These are phyloP conservation scores for Calephelis perditalis DNA, from an alignment of 2,888 invertebrate species.

Conservation along the genomic window DNA sequence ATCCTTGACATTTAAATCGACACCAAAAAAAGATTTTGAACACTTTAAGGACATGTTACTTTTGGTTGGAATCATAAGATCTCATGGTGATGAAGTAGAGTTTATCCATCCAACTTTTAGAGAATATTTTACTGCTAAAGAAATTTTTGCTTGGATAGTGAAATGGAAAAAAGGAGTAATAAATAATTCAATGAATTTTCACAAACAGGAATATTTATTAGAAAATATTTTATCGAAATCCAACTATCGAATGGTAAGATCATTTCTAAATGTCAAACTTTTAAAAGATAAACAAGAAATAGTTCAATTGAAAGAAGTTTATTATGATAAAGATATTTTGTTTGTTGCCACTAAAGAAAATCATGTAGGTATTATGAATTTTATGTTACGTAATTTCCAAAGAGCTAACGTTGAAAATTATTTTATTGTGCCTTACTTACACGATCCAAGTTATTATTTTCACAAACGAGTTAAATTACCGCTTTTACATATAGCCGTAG, in stretches of 20 bases:
- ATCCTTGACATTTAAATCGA: neutral
- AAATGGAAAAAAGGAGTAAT: constrained; percentile 5
- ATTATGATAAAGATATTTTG: neutral
- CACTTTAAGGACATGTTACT: constrained; percentile 8
- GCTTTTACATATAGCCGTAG: constrained; percentile 1
- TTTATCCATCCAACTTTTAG: constrained; percentile 13
- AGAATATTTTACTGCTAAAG: constrained; percentile 9
- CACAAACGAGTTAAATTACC: neutral
- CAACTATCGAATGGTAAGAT: constrained; percentile 1
- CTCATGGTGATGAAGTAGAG: neutral
- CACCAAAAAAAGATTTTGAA: neutral
- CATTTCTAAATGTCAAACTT: constrained; percentile 11
- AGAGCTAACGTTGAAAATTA: neutral
- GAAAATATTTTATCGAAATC: constrained; percentile 3
- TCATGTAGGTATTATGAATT: neutral
- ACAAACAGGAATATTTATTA: neutral
- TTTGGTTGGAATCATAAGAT: constrained; percentile 2
- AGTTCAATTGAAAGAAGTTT: neutral
- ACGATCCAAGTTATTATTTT: neutral
- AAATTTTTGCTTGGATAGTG: constrained; percentile 9
- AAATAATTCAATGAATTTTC: neutral
- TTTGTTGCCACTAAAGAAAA: neutral
- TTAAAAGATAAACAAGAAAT: neutral
- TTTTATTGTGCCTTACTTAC: neutral
- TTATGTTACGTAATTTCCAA: neutral